Evolutionary conservation across 92 coral and sea anemone genomes (phyloP), one percentile per base, ranked within the genome.

Genomic region (Nematostella vectensis): DNA sequence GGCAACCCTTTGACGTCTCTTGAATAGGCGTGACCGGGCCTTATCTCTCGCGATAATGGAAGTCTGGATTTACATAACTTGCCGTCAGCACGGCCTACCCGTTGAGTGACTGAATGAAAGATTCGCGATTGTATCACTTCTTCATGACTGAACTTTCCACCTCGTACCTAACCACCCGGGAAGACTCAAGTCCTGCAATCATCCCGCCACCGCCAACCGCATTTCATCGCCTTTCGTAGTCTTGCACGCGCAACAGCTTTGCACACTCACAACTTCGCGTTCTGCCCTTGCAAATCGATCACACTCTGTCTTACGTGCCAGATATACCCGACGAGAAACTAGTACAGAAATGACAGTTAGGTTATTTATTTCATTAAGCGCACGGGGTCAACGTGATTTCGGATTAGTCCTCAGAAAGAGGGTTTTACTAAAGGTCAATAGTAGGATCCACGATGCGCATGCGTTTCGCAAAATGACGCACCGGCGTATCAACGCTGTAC

Each of bases 21-120:
- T 59, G 82, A 68, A 77, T 74, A 72, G 95, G 95, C 88, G 88
- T 80, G 88, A 80, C 63, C 45, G 22, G 16, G 44, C 67, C 88
- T 85, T 75, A 85, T 80, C 95, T 69, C 67, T 49, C 47, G 65
- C 62, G 84, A 73, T 77, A 83, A 77, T 83, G 85, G 69, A 83
- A 56, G 50, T 63, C 67, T 50, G 75, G 88, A 80, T 80, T 80
- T 80, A 66, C 88, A 85, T 70, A 84, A 65, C 87, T 64, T 50
- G 60, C 76, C 75, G 71, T 83, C 94, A 83, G 79, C 94, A 75
- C 83, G 47, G 76, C 50, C 58, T 73, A 62, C 49, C 70, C 63
- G 88, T 62, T 80, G 88, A 76, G 55, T 75, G 83, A 80, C 70
- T 55, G 62, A 57, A 56, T 72, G 72, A 75, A 67, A 68, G 67